phyloP scores from a whole-genome alignment of 2,888 invertebrate genomes.

The Heliconius erato region DNA sequence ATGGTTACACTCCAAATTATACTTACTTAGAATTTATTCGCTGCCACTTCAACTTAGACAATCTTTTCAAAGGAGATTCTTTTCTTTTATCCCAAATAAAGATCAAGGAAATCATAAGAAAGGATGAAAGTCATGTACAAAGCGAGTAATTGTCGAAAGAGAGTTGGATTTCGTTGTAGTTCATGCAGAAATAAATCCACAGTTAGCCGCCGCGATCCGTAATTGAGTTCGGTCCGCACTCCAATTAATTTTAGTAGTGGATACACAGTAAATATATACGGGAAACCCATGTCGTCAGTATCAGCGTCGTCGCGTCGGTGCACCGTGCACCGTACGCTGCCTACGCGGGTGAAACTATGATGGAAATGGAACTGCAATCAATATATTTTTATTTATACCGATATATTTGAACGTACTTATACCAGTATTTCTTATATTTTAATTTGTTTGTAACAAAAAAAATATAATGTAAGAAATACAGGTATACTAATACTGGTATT shows the following conservation, averaged over 20 bases:
- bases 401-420: not conserved
- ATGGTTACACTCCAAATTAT: slow-evolving; percentile 23
- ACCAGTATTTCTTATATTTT: too few relatives aligned
- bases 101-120: slow-evolving; percentile 51
- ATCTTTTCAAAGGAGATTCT: slow-evolving; percentile 37
- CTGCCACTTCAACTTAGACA: slow-evolving; percentile 40
- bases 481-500: not conserved
- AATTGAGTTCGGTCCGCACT: slow-evolving; percentile 60
- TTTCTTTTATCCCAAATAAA: slow-evolving; percentile 45
- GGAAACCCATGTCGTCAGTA: slow-evolving; percentile 49
- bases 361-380: slow-evolving; percentile 38
- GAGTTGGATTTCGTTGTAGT: slow-evolving; percentile 59
- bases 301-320: slow-evolving; percentile 34
- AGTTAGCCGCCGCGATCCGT: slow-evolving; percentile 59
- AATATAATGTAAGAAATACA: too few relatives aligned
- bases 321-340: slow-evolving; percentile 8
- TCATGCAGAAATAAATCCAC: slow-evolving; percentile 66
- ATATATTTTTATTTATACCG: slow-evolving; percentile 22
- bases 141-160: slow-evolving; percentile 67
- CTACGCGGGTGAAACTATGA: slow-evolving; percentile 32
- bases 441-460: not conserved
- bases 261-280: slow-evolving; percentile 44
- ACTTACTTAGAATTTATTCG: slow-evolving; percentile 34
- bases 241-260: slow-evolving; percentile 61
- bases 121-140: slow-evolving; percentile 8